Conservation (phyloP, 2,888 invertebrate genomes). For the Melitaea athalia region DNA sequence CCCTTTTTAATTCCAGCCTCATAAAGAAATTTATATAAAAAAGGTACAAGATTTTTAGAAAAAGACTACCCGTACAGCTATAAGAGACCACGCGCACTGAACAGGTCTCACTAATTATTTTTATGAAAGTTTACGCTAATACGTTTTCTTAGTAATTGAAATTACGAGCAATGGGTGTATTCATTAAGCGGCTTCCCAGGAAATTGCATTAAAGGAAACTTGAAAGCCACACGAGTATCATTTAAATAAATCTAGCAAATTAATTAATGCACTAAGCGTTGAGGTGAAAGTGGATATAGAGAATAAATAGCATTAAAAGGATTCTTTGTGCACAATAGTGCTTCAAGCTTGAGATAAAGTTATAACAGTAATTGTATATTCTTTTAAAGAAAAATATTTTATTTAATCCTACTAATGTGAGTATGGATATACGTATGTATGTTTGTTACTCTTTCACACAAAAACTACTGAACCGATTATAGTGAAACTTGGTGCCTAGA, state of each 20-base stretch:
- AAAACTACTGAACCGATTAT: no score
- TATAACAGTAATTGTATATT: no score
- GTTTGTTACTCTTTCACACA: no score
- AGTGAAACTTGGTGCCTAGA: no score
- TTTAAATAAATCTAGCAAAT: slow-evolving; percentile 1
- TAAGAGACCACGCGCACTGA: slow-evolving; percentile 1
- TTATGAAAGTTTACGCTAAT: slow-evolving; percentile 11
- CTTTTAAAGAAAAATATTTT: no score
- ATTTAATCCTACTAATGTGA: no score
- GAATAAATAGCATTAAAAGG: background rate
- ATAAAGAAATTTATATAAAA: slow-evolving; percentile 5
- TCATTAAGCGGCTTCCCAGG: slow-evolving; percentile 1
- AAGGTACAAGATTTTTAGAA: background rate
- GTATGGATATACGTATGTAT: no score
- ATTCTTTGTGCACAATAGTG: background rate
- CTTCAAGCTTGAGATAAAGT: background rate
- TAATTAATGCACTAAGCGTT: background rate
- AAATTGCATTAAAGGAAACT: background rate
- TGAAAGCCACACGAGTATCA: background rate
- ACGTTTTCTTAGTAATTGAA: slow-evolving; percentile 11
- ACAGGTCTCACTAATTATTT: slow-evolving; percentile 11
- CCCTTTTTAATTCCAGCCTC: slow-evolving; percentile 6
- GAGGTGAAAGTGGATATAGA: background rate
- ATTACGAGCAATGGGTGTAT: background rate
- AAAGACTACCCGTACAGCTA: background rate